Percentiles rank a stretch among this genome's conserved stretches.
These are phyloP conservation scores for Vimba vimba DNA, from an alignment of 2,113 vertebrate species.

Conservation along the genomic window DNA sequence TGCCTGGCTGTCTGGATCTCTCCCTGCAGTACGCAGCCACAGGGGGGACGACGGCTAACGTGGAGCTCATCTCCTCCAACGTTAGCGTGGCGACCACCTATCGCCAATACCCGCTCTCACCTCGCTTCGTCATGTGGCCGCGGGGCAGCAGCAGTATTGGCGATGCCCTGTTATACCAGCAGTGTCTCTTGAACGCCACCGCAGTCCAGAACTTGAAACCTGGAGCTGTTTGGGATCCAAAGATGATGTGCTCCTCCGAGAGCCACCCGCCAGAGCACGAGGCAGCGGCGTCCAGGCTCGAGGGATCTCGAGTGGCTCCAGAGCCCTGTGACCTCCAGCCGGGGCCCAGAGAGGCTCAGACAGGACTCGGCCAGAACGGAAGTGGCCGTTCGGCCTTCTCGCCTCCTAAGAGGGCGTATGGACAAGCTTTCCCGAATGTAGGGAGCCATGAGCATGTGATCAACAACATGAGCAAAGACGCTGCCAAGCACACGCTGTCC, in stretches of 20 bases:
- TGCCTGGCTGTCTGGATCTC: conserved; percentile 88
- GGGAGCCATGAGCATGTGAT: conserved; percentile 74
- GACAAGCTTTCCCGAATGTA: conserved; percentile 74
- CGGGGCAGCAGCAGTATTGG: conserved; percentile 82
- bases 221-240: conserved; percentile 84
- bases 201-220: conserved; percentile 89
- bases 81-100: conserved; percentile 95
- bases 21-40: conserved; percentile 87
- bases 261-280: conserved; percentile 77
- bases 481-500: conserved; percentile 73
- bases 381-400: conserved; percentile 92
- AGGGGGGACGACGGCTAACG: conserved; percentile 75
- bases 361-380: conserved; percentile 69
- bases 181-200: conserved; percentile 88
- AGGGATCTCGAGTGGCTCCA: conserved; percentile 76
- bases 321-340: conserved; percentile 71
- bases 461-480: conserved; percentile 85
- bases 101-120: conserved; percentile 89
- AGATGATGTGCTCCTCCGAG: conserved; percentile 72
- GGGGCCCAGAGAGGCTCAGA: conserved; percentile 67
- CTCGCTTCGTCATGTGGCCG: conserved; percentile 91
- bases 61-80: conserved; percentile 95
- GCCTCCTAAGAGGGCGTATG: conserved; percentile 84
- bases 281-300: conserved; percentile 74
- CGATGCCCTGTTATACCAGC: conserved; percentile 91